Evolutionary conservation across 2,888 invertebrate species (phyloP), one percentile per base, ranked within the genome.

Genomic region (Orthosia cruda): DNA sequence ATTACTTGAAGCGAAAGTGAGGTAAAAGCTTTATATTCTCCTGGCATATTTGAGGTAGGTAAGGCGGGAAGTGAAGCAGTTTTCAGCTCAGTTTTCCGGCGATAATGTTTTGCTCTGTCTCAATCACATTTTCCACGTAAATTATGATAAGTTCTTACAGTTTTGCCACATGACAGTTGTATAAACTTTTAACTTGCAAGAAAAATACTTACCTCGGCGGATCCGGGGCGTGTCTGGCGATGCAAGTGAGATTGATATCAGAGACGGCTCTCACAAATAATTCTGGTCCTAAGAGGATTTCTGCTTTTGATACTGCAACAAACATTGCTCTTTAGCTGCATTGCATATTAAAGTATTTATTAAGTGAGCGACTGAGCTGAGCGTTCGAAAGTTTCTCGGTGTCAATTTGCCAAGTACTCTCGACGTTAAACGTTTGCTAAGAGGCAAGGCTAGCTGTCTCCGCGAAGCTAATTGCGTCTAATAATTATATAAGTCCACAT

Each of bases 201-300:
- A 89, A 89, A n/a, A 90, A 97, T 49, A 64, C 97, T 95, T 97
- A 98, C 96, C 98, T 98, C 70, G 98, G 98, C 52, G 98, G 98
- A 90, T 98, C 98, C 5, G 98, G 98, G 57, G 98, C 98, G 94
- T 98, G 98, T 83, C 98, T 97, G 61, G 98, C 98, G 90, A 98
- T 97, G 96, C 99, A 99, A 87, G 98, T 99, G 91, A 99, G 97
- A 97, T 99, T 99, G 94, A 99, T 98, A 96, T 99, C 98, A 88
- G 98, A 98, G 78, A 99, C 99, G 88, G 98, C 98, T 90, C 98
- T 98, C 91, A 99, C 98, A 95, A 98, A 98, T 91, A 98, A 96
- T 95, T 99, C 99, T 32, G 98, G 97, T 89, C 98, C 98, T 55
- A 98, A 98, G 88, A 98, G 97, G 91, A 99, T 99, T 97, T 98